Base-by-base conservation (phyloP, 2,113 vertebrate species). In the Syngnathus scovelli region DNA sequence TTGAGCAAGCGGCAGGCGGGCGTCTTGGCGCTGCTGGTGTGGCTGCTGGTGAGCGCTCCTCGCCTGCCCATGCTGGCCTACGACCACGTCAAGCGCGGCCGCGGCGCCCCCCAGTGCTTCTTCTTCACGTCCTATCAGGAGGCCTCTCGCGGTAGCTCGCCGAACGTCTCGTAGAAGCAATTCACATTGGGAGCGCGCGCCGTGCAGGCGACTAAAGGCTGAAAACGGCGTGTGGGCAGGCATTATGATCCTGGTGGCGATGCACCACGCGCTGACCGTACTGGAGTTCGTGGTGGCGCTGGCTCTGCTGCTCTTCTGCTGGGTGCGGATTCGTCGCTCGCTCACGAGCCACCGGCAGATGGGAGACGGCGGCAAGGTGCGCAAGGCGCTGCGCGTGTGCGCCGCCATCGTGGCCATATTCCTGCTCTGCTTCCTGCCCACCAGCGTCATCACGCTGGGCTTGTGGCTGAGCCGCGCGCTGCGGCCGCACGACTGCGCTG, bases 341-440 rank as follows among this genome's bases (percentile, higher is more conserved):
- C 81, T 91, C 44, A 75, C 37, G 16, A 33, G 27, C 27, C 1
- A 18, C 6, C 74, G 84, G 4, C 69, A 75, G 72, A 71, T 86
- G 66, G 79, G 86, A 1, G 84, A 81, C 46, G 46, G 71, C 0
- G 64, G 68, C 15, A 89, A 84, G 48, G 70, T 88, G 51, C 76
- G 41, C 1, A 79, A 86, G 66, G 87, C 90, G 2, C 81, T 90
- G 68, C 70, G 78, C 7, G 80, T 89, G 39, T 88, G 92, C 12
- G 21, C 21, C 0, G 63, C 68, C 63, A 78, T 92, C 38, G 77
- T 90, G 0, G 37, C 0, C 0, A 83, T 90, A 23, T 91, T 91
- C 65, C 19, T 81, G 18, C 23, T 90, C 15, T 93, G 91, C 68
- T 92, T 92, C 69, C 21, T 91, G 10, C 90, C 91, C 5, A 85